Percentiles rank a stretch among this genome's conserved stretches.
These are phyloP conservation scores for Beris morrisii DNA, from an alignment of 2,888 invertebrate genomes.

Conservation along the genomic window DNA sequence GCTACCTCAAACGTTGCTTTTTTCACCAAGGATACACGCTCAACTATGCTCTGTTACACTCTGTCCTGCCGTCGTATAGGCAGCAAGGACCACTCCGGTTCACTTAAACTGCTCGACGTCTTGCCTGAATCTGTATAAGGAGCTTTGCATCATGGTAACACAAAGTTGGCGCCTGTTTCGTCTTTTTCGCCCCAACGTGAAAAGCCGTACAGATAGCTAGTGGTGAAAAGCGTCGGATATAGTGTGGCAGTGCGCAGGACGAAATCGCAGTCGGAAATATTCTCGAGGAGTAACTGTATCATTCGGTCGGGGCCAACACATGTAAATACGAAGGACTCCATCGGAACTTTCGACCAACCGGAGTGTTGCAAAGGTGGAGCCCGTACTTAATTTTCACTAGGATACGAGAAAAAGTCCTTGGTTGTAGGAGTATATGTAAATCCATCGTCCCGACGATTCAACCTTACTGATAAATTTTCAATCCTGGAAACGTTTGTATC, in stretches of 20 bases:
- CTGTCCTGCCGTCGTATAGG: slow-evolving; percentile 26
- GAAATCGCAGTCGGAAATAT: slow-evolving; percentile 5
- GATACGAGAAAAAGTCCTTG: too few species aligned
- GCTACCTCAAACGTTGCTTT: too few species aligned
- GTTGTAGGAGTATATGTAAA: too few species aligned
- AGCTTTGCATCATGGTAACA: not conserved
- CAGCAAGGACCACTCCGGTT: slow-evolving; percentile 23
- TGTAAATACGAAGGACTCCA: slow-evolving; percentile 37
- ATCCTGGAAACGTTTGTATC: slow-evolving; percentile 19
- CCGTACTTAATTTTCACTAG: not conserved
- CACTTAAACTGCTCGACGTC: slow-evolving; percentile 38
- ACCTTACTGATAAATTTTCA: slow-evolving; percentile 3
- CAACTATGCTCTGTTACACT: slow-evolving; percentile 16
- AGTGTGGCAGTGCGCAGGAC: slow-evolving; percentile 28
- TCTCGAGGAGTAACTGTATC: slow-evolving; percentile 35
- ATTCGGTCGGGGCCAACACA: slow-evolving; percentile 33
- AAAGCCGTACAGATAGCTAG: not conserved
- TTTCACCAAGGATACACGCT: too few species aligned
- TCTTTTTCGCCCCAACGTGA: too few species aligned
- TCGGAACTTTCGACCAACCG: slow-evolving; percentile 41
- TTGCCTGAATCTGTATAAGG: slow-evolving; percentile 30
- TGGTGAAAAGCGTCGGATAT: slow-evolving; percentile 37
- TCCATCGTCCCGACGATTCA: too few species aligned
- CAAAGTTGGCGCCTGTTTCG: not conserved
- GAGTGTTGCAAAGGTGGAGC: slow-evolving; percentile 42